Conservation (phyloP, 2,113 vertebrate genomes). For the Chaetorhynchus papuensis region DNA sequence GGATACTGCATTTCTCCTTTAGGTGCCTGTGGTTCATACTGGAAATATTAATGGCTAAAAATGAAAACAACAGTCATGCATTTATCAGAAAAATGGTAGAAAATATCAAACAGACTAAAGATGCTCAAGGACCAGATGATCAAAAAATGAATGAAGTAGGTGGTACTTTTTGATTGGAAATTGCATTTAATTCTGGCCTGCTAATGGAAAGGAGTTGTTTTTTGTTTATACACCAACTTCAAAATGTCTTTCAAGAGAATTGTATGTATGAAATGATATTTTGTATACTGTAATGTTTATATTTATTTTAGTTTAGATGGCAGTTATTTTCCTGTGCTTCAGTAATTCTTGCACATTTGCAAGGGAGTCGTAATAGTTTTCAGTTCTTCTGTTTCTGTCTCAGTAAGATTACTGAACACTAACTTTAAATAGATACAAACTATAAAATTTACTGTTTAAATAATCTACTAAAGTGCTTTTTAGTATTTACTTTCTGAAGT, state of each 20-base stretch:
- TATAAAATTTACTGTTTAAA: background rate
- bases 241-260: background rate
- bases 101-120: conserved; percentile 98
- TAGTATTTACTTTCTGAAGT: background rate
- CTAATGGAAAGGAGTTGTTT: background rate
- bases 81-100: conserved; percentile 99
- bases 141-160: conserved; percentile 95
- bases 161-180: background rate
- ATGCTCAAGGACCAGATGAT: conserved; percentile 90
- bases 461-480: background rate
- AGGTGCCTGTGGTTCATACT: conserved; percentile 98
- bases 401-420: background rate
- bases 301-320: background rate
- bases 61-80: conserved; percentile 98
- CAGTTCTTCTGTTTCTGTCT: background rate
- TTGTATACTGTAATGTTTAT: background rate
- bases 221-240: background rate
- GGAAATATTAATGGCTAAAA: conserved; percentile 98
- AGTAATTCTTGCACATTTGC: background rate
- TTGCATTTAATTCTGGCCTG: background rate
- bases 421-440: background rate
- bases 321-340: background rate
- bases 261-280: background rate
- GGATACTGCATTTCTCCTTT: background rate
- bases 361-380: background rate